Evolutionary conservation across 2,113 vertebrate genomes (phyloP).

Genomic region (Stictonetta naevosa): DNA sequence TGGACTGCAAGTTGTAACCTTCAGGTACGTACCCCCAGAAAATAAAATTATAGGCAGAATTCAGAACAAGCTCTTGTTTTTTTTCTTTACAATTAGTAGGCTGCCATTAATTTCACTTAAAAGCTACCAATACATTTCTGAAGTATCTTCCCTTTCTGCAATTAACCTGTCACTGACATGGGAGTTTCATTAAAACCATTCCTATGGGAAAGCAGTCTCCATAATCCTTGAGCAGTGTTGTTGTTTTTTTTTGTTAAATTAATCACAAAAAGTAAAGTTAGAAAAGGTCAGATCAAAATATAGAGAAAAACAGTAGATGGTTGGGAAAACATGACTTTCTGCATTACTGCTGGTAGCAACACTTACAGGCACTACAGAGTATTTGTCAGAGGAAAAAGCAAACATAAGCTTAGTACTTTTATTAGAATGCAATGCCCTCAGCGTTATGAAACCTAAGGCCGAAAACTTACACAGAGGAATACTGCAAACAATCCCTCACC

Average conservation of each 20-base stretch:
- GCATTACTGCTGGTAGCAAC: accelerated
- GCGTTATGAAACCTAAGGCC: accelerated
- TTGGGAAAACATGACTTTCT: not conserved
- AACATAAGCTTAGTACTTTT: accelerated
- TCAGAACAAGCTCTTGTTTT: accelerated
- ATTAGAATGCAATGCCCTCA: accelerated
- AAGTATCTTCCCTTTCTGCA: not conserved
- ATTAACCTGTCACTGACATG: accelerated
- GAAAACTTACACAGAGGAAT: accelerated
- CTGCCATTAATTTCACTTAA: not conserved
- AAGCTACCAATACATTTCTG: not conserved
- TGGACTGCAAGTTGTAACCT: accelerated
- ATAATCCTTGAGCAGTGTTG: accelerated
- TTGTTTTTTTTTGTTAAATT: not conserved
- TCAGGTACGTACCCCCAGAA: not conserved
- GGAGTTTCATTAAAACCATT: not conserved
- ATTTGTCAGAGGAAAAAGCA: not conserved
- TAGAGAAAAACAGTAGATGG: not conserved
- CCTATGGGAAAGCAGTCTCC: not conserved
- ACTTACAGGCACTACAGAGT: accelerated
- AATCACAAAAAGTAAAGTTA: not conserved
- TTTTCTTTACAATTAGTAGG: not conserved
- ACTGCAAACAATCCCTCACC: accelerated
- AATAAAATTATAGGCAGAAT: not conserved
- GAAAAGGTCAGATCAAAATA: not conserved